Conservation (phyloP, 2,888 invertebrate genomes). For the Cephus runcator region DNA sequence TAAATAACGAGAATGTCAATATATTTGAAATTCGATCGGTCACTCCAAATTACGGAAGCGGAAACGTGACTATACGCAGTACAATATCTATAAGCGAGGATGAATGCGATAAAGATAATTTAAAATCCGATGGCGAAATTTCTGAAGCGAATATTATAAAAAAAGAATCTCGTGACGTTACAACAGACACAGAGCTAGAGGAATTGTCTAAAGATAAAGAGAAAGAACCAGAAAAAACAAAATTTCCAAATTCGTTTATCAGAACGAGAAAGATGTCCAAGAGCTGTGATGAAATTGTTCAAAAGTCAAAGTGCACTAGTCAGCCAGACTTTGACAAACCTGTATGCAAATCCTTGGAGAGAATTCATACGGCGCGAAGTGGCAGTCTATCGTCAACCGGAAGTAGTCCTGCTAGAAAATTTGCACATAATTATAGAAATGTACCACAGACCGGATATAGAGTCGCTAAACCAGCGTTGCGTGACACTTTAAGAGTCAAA, state of each 20-base stretch:
- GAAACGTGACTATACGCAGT: slow-evolving; percentile 40
- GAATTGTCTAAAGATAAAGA: not conserved
- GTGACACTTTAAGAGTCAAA: slow-evolving; percentile 16
- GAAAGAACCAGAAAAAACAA: slow-evolving; percentile 23
- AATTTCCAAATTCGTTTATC: slow-evolving; percentile 46
- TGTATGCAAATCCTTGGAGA: slow-evolving; percentile 39
- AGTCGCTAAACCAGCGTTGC: not conserved
- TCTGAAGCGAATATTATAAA: not conserved
- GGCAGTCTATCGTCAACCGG: not conserved
- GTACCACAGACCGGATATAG: not conserved
- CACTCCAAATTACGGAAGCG: slow-evolving; percentile 23
- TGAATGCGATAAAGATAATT: slow-evolving; percentile 13
- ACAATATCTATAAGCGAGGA: slow-evolving; percentile 42
- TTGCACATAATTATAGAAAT: not conserved
- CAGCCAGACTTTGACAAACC: not conserved
- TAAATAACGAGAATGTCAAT: slow-evolving; percentile 37
- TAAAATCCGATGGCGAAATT: slow-evolving; percentile 11
- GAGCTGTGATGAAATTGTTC: slow-evolving; percentile 25
- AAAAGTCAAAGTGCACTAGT: not conserved
- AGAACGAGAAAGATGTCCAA: slow-evolving; percentile 36
- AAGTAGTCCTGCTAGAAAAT: not conserved
- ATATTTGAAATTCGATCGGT: slow-evolving; percentile 34
- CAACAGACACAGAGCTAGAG: not conserved
- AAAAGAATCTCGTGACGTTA: not conserved
- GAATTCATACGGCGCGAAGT: slow-evolving; percentile 9